Percentiles rank a stretch among this genome's conserved stretches.
phyloP scores from a whole-genome alignment of 1,140 invertebrate species.

The Melipona quadrifasciata region DNA sequence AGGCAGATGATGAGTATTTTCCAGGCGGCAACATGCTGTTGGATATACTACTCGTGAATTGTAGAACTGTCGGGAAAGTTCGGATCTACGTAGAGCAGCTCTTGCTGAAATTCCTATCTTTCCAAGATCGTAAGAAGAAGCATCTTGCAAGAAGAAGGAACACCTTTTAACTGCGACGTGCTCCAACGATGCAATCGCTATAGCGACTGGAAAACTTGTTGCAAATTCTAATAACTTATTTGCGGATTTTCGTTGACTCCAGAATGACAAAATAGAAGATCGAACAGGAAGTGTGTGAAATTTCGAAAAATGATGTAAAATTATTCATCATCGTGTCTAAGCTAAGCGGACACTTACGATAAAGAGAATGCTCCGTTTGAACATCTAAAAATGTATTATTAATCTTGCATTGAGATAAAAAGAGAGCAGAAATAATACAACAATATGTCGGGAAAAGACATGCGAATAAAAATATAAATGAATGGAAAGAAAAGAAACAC shows the following conservation, averaged over 20 bases:
- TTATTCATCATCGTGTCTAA: too few species aligned
- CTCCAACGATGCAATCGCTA: not conserved
- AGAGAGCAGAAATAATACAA: too few species aligned
- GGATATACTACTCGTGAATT: not conserved
- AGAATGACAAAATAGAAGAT: not conserved
- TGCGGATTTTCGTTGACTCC: not conserved
- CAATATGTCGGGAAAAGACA: too few species aligned
- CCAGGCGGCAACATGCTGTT: not conserved
- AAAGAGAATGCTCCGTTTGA: too few species aligned
- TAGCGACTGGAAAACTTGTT: not conserved
- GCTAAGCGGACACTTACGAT: too few species aligned
- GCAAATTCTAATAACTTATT: not conserved
- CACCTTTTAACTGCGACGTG: not conserved
- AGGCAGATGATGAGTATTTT: not conserved
- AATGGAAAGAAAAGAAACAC: too few species aligned
- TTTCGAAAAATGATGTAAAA: too few species aligned
- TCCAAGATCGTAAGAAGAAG: not conserved
- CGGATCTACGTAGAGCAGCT: not conserved
- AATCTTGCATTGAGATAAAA: too few species aligned
- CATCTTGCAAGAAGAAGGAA: not conserved
- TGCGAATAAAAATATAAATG: too few species aligned
- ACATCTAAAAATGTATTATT: too few species aligned
- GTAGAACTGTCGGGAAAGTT: conserved; percentile 6
- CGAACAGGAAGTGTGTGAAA: too few species aligned
- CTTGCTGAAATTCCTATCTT: not conserved